Evolutionary conservation across 2,888 invertebrate genomes (phyloP), one percentile per base, ranked within the genome.

Genomic region (Nemurella pictetii): DNA sequence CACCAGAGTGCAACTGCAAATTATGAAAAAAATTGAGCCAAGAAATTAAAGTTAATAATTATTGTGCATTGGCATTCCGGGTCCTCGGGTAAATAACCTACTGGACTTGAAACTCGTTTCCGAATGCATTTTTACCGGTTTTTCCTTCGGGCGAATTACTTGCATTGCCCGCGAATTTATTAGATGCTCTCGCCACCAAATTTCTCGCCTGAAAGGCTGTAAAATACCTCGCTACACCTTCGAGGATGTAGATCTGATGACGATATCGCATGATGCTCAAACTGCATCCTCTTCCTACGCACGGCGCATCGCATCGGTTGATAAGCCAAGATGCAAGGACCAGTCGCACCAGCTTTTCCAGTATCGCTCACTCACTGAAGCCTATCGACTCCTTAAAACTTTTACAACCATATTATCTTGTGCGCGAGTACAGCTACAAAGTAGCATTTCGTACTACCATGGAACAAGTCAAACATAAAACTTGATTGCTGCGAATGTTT

Each of bases 31-130:
- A 30, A 36, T 26, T 12, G 25, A 81, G 36, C 20, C 35, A 36
- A 81, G 30, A 81, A 81, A 81, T 36, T 81, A 26, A 81, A 81
- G 80, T 29, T 30, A 81, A 81, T 81, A 81, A 81, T 81, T 80
- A 80, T 30, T 81, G 80, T 81, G 80, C 80, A 81, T 35, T 81
- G 35, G 35, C 26, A 81, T 81, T 81, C 80, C 26, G n/a, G 80
- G 30, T 5, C 29, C 55, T 12, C 55, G 15, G 80, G 80, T 35
- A 81, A 35, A 35, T 35, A 81, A 81, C 80, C 80, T 81, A 35
- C 25, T 81, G 32, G 80, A 81, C 80, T 35, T 32, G 25, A 81
- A 81, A 81, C 80, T 81, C 15, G 80, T 81, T 81, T n/a, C 35
- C 35, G 35, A 30, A 81, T 81, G 80, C 80, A 81, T 35, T 81